Conservation (phyloP, 2,113 vertebrate genomes). For the Coryphaenoides rupestris region DNA sequence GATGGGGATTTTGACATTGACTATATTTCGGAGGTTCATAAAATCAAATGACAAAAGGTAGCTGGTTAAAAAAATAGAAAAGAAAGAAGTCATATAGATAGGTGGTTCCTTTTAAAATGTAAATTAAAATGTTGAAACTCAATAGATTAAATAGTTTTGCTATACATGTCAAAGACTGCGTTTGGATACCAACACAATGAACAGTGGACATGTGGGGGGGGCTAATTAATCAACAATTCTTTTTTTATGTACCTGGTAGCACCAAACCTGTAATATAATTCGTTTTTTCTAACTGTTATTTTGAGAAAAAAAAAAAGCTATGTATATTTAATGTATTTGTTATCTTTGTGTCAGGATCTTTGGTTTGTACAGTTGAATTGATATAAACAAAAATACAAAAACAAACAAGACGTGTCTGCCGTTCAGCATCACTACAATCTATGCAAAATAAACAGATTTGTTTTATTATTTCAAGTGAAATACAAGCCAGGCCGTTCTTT, state of each 20-base stretch:
- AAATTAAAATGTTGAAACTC: too few species aligned
- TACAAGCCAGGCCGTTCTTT: conserved; percentile 57
- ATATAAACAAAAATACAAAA: conserved; percentile 26
- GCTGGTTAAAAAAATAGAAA: too few species aligned
- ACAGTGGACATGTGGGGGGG: neutral
- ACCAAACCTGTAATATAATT: conserved; percentile 32
- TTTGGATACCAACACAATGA: too few species aligned
- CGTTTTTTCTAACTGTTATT: conserved; percentile 38
- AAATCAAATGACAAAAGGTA: too few species aligned
- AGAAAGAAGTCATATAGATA: too few species aligned
- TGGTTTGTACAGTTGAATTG: conserved; percentile 44
- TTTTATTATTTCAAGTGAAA: too few species aligned
- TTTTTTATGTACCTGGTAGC: conserved; percentile 26
- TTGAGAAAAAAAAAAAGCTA: conserved; percentile 5
- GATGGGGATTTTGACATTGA: too few species aligned
- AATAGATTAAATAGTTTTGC: too few species aligned
- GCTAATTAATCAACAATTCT: neutral
- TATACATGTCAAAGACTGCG: too few species aligned
- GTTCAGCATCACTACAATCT: neutral
- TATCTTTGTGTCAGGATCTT: conserved; percentile 26
- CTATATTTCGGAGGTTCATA: too few species aligned
- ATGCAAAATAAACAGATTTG: too few species aligned
- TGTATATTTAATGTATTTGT: conserved; percentile 48
- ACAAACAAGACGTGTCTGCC: neutral
- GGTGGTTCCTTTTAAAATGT: too few species aligned